Evolutionary conservation across 2,113 vertebrate genomes (phyloP).

Genomic region (Saccopteryx bilineata): DNA sequence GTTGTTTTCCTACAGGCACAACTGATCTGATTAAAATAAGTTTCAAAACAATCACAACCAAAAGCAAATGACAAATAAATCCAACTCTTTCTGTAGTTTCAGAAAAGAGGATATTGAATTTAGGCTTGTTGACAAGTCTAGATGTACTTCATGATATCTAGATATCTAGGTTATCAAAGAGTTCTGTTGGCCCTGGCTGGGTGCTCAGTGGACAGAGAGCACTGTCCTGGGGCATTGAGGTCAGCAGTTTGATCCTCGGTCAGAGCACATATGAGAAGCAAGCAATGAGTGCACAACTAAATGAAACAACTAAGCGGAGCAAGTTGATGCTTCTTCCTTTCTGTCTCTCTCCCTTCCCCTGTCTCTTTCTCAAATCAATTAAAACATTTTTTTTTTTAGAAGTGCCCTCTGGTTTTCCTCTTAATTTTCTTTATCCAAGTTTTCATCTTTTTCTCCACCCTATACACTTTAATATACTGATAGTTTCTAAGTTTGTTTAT

Average conservation of each 20-base stretch:
- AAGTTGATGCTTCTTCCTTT: too few species aligned
- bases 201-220: too few species aligned
- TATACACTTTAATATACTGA: neutral
- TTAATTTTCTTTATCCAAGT: neutral
- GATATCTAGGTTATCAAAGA: neutral
- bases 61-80: neutral
- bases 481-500: conserved; percentile 11
- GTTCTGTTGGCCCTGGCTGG: too few species aligned
- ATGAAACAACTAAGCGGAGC: too few species aligned
- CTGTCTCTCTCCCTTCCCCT: too few species aligned
- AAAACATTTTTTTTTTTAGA: too few species aligned
- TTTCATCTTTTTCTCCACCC: neutral
- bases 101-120: neutral
- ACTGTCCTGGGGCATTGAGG: too few species aligned
- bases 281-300: too few species aligned
- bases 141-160: neutral
- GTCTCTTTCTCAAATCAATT: too few species aligned
- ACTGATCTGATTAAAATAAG: neutral
- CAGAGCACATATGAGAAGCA: too few species aligned
- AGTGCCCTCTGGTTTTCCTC: neutral
- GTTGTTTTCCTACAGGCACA: neutral
- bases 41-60: neutral
- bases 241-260: too few species aligned
- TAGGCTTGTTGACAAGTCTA: neutral
- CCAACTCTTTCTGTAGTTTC: neutral